A percentile compares a stretch with the other conserved stretches of the same genome.
Conservation (phyloP, 2,113 vertebrate genomes). For the Cervus canadensis region DNA sequence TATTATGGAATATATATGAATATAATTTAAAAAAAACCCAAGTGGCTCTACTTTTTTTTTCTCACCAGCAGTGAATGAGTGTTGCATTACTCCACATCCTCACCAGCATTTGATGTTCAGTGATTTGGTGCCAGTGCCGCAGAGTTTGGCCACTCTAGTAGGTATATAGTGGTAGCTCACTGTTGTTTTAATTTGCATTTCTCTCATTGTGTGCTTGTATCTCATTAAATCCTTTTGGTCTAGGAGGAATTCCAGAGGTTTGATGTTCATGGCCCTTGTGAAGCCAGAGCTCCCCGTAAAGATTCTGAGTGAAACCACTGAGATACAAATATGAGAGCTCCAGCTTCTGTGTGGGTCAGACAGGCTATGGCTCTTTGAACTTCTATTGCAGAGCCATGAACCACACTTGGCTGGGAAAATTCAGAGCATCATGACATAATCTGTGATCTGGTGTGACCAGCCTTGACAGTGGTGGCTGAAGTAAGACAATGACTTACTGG, state of each 20-base stretch:
- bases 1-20: not conserved
- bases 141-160: not conserved
- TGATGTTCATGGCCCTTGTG: not conserved
- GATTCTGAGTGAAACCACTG: not conserved
- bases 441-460: not conserved
- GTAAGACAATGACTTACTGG: not conserved
- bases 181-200: not conserved
- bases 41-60: not conserved
- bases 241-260: not conserved
- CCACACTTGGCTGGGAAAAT: not conserved
- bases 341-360: not conserved
- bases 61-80: not conserved
- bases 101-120: not conserved
- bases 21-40: not conserved
- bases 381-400: not conserved
- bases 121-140: not conserved
- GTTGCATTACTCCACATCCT: not conserved
- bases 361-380: not conserved
- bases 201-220: not conserved
- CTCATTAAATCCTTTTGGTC: not conserved
- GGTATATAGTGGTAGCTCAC: too few species aligned
- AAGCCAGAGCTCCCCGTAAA: not conserved
- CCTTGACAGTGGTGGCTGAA: not conserved
- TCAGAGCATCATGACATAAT: not conserved
- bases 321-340: not conserved